Base-by-base conservation (phyloP, 2,888 invertebrate species). In the Agriopis marginaria region DNA sequence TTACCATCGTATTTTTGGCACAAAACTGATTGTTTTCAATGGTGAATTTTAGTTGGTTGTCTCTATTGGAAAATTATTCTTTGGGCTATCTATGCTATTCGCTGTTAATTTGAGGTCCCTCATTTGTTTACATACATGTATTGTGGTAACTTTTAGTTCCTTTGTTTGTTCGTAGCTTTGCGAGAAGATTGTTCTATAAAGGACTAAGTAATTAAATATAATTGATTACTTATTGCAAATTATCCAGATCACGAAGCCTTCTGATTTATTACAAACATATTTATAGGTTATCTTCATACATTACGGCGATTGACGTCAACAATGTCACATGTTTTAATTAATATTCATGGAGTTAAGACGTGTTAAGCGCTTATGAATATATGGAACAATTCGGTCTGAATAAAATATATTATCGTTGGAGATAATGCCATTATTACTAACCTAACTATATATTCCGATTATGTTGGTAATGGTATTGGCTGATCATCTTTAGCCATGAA, bases 291-390 rank as follows among this genome's bases (percentile, higher is more conserved):
- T 59, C 39, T 49, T 45, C 5, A 65, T 60, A 51, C 39, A 55
- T 44, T 50, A 51, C 14, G 32, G 60, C 8, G n/a, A 40, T 54
- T 70, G 70, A 72, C 74, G 71, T 72, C 70, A 68, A 44, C 50
- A 5, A 5, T 39, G 58, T 67, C 49, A 60, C 64, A 58, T 68
- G 71, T 53, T 60, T 66, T 59, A 67, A 65, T 66, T 66, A 58
- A 73, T 67, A 66, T 68, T 70, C 71, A 66, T 68, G 53, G 45
- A 23, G 55, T 55, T 53, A 53, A 69, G 63, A 71, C 63, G 62
- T 53, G 67, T 49, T 61, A 44, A 62, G 71, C 56, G 53, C 40
- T 63, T 61, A 63, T 66, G 53, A 66, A 51, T 61, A 61, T 68
- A 49, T 66, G n/a, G 45, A 44, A 63, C 62, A 17, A 58, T 50